A percentile compares a stretch with the other conserved stretches of the same genome.
Conservation (phyloP, 2,113 vertebrate genomes). For the Tachuris rubrigastra region DNA sequence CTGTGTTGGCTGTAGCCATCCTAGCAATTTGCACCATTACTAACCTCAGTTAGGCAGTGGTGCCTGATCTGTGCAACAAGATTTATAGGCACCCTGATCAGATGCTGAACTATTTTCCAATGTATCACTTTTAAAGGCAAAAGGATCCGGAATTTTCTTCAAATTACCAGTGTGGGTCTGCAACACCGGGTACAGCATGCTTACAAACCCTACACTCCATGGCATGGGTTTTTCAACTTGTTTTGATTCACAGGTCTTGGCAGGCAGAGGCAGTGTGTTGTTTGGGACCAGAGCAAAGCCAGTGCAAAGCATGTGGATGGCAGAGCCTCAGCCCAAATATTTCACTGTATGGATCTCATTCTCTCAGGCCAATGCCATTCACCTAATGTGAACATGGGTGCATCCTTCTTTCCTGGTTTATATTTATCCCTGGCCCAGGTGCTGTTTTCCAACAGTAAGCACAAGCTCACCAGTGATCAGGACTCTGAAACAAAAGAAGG, state of each 20-base stretch:
- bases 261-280: not conserved
- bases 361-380: not conserved
- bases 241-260: not conserved
- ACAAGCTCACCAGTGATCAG: not conserved
- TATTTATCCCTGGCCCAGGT: not conserved
- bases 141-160: not conserved
- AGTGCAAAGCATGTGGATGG: not conserved
- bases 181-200: not conserved
- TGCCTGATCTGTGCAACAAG: not conserved
- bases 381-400: not conserved
- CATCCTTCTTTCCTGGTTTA: not conserved
- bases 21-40: not conserved
- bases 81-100: not conserved
- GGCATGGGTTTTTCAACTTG: not conserved
- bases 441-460: not conserved
- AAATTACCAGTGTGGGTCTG: not conserved
- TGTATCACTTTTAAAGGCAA: not conserved
- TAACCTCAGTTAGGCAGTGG: not conserved
- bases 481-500: not conserved
- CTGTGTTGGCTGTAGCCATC: not conserved
- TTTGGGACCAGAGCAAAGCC: not conserved
- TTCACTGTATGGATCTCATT: not conserved
- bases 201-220: accelerated
- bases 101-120: not conserved
- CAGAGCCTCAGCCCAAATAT: not conserved